Evolutionary conservation across 2,888 invertebrate species (phyloP).

Genomic region (Ptychoptera contaminata): DNA sequence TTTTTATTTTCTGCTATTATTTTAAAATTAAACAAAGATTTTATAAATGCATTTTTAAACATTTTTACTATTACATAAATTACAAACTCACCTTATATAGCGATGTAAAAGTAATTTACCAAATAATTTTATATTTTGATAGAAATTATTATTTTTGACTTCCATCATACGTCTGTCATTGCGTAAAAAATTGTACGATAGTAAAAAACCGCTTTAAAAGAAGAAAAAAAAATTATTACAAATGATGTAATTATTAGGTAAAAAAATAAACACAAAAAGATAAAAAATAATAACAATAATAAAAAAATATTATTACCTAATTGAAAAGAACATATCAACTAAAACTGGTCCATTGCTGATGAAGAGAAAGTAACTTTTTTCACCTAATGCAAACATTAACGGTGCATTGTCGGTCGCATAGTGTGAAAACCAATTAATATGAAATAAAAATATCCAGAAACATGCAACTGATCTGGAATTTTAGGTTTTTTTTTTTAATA

Average conservation of each 20-base stretch:
- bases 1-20: not conserved
- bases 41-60: not conserved
- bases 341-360: slow-evolving; percentile 28
- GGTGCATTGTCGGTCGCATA: slow-evolving; percentile 28
- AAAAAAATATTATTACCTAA: slow-evolving; percentile 19
- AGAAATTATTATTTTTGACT: slow-evolving; percentile 18
- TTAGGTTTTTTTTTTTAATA: not conserved
- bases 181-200: slow-evolving; percentile 25
- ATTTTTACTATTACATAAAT: not conserved
- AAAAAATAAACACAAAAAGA: not conserved
- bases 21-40: not conserved
- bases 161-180: slow-evolving; percentile 19
- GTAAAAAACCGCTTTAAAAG: slow-evolving; percentile 24
- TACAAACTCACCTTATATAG: slow-evolving; percentile 19
- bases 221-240: not conserved
- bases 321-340: slow-evolving; percentile 30
- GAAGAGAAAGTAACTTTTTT: slow-evolving; percentile 26
- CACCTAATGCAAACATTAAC: slow-evolving; percentile 25
- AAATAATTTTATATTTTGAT: slow-evolving; percentile 20
- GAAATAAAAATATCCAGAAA: slow-evolving; percentile 29
- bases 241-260: not conserved
- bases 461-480: slow-evolving; percentile 23
- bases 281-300: not conserved
- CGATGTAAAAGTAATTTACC: slow-evolving; percentile 24
- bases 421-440: slow-evolving; percentile 30